phyloP scores from a whole-genome alignment of 2,113 vertebrate genomes.

The Silurus asotus region DNA sequence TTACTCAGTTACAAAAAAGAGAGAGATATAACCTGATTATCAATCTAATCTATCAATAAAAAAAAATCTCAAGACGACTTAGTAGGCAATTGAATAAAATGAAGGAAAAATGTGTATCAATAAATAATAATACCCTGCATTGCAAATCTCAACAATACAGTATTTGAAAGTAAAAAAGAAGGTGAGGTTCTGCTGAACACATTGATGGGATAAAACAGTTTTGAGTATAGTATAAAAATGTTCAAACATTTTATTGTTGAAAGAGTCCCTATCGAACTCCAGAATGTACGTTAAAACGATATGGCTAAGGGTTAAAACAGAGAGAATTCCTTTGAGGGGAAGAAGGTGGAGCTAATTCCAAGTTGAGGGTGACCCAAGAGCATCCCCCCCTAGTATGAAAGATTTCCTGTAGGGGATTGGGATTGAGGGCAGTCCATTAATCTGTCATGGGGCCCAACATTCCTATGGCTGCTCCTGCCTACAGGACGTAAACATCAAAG shows the following conservation, averaged over 20 bases:
- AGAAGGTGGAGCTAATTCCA: not conserved
- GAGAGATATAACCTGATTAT: too few relatives aligned
- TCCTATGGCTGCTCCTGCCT: not conserved
- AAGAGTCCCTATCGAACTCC: not conserved
- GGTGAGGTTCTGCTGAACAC: too few relatives aligned
- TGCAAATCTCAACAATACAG: too few relatives aligned
- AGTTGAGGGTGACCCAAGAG: not conserved
- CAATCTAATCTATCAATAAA: too few relatives aligned
- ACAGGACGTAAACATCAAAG: not conserved
- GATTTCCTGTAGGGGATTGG: not conserved
- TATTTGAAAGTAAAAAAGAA: too few relatives aligned
- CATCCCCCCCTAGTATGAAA: not conserved
- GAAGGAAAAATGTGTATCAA: too few relatives aligned
- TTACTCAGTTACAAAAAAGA: too few relatives aligned
- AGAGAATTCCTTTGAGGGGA: not conserved
- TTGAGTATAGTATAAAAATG: not conserved
- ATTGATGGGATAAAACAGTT: too few relatives aligned
- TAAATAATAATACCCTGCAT: too few relatives aligned
- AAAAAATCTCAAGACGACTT: too few relatives aligned
- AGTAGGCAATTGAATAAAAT: too few relatives aligned
- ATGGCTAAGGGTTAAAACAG: not conserved
- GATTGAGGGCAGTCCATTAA: not conserved
- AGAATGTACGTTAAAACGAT: not conserved
- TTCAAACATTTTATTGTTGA: not conserved
- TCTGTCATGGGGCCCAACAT: not conserved